These are phyloP conservation scores for Xestia ashworthii DNA, from an alignment of 2,888 invertebrate genomes.

Conservation along the genomic window DNA sequence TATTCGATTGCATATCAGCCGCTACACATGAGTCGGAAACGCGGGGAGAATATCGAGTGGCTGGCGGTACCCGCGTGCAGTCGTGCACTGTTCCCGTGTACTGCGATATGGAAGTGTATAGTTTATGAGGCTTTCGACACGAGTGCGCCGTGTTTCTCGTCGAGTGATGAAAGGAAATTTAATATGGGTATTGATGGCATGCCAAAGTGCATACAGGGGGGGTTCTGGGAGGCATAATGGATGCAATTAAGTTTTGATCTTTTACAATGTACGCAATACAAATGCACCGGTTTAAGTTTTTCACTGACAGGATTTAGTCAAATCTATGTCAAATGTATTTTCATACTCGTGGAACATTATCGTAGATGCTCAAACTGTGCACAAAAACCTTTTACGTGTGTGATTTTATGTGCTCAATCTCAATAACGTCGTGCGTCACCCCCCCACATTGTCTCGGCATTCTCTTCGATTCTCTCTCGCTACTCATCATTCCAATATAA, in stretches of 20 bases:
- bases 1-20: slow-evolving; percentile 57
- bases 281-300: neutral
- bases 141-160: neutral
- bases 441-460: neutral
- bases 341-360: neutral
- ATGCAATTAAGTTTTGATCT: neutral
- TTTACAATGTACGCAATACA: neutral
- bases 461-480: slow-evolving; percentile 5
- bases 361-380: neutral
- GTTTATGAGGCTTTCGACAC: slow-evolving; percentile 4
- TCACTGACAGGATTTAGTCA: too few relatives aligned
- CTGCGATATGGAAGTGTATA: slow-evolving; percentile 16
- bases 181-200: neutral
- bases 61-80: neutral
- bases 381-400: neutral
- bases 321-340: neutral
- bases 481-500: slow-evolving; percentile 45
- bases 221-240: neutral
- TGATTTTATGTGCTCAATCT: slow-evolving; percentile 25
- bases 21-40: slow-evolving; percentile 34
- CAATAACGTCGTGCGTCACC: neutral
- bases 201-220: neutral
- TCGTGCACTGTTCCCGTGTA: slow-evolving; percentile 17
- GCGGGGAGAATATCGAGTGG: slow-evolving; percentile 43
- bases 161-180: neutral